Percentiles rank a stretch among this genome's conserved stretches.
Conservation (phyloP, 2,797 vertebrate genomes). For the Sebastes ruberrimus region DNA sequence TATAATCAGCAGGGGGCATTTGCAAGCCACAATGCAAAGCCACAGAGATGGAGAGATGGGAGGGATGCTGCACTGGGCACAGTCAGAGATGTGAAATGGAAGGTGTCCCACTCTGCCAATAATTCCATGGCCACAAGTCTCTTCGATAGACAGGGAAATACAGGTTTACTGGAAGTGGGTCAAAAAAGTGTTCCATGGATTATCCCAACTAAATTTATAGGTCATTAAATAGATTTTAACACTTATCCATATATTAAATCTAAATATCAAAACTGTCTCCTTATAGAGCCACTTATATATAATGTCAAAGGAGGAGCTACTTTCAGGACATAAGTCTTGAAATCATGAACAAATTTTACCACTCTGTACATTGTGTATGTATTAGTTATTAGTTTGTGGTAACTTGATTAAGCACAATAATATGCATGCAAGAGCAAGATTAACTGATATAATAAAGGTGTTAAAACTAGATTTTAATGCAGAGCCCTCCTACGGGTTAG, state of each 20-base stretch:
- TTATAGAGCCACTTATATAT: background rate
- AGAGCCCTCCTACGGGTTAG: background rate
- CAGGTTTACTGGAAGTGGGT: background rate
- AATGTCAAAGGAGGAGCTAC: background rate
- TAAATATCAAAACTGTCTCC: background rate
- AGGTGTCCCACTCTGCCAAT: constrained; percentile 21
- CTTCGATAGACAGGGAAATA: background rate
- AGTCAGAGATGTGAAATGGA: background rate
- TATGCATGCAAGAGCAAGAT: background rate
- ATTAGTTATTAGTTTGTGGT: background rate
- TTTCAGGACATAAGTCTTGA: background rate
- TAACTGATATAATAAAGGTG: background rate
- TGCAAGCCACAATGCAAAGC: background rate
- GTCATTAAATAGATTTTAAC: background rate
- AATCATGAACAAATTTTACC: background rate
- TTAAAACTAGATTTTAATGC: background rate
- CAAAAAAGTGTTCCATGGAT: background rate
- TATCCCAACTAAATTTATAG: background rate
- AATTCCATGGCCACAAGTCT: background rate
- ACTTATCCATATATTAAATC: background rate
- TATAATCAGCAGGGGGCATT: constrained; percentile 18
- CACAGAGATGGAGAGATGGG: background rate
- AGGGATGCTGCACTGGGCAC: background rate
- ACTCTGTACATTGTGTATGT: background rate
- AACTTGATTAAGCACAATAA: background rate